A percentile compares a stretch with the other conserved stretches of the same genome.
Evolutionary conservation across 2,888 invertebrate genomes (phyloP).

Genomic region (Hydriomena furcata): DNA sequence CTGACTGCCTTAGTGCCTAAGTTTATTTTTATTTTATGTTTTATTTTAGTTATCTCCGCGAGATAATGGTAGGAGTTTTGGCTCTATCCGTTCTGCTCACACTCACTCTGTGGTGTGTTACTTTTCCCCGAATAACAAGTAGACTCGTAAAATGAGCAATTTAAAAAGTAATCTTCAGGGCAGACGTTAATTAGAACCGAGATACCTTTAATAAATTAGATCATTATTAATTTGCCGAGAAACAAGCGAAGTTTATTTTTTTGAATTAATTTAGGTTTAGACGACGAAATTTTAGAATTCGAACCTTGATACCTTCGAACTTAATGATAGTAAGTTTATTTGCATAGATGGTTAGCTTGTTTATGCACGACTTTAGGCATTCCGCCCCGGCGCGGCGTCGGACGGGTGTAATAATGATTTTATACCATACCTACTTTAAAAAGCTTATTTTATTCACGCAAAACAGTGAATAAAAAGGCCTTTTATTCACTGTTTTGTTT

Average conservation of each 20-base stretch:
- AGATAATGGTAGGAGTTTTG: too few species aligned
- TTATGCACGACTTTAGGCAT: too few species aligned
- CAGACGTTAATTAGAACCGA: constrained; percentile 40
- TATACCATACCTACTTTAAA: too few species aligned
- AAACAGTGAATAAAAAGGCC: too few species aligned
- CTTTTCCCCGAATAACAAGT: constrained; percentile 24
- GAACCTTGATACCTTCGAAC: constrained; percentile 8
- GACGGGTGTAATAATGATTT: too few species aligned
- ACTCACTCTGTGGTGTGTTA: constrained; percentile 1
- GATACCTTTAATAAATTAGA: constrained; percentile 46
- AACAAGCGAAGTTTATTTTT: constrained; percentile 30
- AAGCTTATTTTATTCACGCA: too few species aligned
- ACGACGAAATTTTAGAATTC: constrained; percentile 24
- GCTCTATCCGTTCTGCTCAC: background rate
- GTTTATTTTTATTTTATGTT: too few species aligned
- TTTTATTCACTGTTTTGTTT: too few species aligned
- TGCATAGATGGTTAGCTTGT: background rate
- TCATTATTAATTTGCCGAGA: constrained; percentile 44
- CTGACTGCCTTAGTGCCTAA: too few species aligned
- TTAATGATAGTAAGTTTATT: constrained; percentile 2
- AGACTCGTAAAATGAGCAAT: constrained; percentile 35
- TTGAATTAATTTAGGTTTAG: constrained; percentile 35
- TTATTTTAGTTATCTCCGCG: too few species aligned
- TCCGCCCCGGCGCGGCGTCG: too few species aligned
- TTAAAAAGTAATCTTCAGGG: constrained; percentile 36